phyloP scores from a whole-genome alignment of 1,140 invertebrate species.

The Meteorus sp. region DNA sequence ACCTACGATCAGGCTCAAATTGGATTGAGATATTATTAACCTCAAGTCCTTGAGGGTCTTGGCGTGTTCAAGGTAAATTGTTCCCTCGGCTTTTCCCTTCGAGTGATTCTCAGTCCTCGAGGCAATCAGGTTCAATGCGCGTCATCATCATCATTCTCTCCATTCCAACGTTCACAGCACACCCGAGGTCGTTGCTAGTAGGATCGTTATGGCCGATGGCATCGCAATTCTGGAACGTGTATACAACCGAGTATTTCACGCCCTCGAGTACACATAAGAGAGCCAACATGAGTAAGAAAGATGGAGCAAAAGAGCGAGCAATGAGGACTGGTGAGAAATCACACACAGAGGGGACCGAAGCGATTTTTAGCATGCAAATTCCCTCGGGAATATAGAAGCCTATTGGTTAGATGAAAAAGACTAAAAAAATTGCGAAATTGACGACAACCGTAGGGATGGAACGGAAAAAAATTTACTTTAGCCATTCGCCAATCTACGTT shows the following conservation, averaged over 20 bases:
- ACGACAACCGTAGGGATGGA: neutral
- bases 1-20: no score
- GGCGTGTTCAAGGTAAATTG: neutral
- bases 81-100: neutral
- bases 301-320: no score
- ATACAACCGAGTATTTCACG: slow-evolving; percentile 3
- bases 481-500: no score
- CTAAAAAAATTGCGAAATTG: neutral
- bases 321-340: neutral
- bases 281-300: no score
- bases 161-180: slow-evolving; percentile 14
- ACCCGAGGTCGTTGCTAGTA: neutral
- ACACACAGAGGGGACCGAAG: slow-evolving; percentile 25
- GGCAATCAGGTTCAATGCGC: slow-evolving; percentile 38
- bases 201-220: slow-evolving; percentile 7
- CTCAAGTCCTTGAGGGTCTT: neutral
- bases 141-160: slow-evolving; percentile 34
- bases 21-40: neutral
- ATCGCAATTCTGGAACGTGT: neutral
- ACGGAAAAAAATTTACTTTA: slow-evolving; percentile 1
- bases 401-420: neutral
- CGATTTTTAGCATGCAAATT: slow-evolving; percentile 40
- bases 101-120: slow-evolving; percentile 5
- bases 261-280: slow-evolving; percentile 8
- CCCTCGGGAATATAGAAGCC: slow-evolving; percentile 12